A percentile compares a stretch with the other conserved stretches of the same genome.
phyloP scores from a whole-genome alignment of 2,797 vertebrate genomes.

The Poecilia picta region DNA sequence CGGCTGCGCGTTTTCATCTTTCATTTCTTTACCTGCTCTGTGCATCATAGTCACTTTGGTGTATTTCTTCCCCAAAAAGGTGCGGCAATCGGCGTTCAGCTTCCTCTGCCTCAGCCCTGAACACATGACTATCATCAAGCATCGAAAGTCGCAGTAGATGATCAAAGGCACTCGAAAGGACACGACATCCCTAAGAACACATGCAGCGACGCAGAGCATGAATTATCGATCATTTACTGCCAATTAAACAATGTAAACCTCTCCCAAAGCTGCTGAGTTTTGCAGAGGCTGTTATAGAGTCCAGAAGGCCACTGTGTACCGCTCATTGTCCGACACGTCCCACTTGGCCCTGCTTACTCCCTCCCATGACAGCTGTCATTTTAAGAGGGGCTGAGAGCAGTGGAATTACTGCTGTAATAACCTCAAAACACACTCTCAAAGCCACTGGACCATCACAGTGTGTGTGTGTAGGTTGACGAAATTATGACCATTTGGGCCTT shows the following conservation, averaged over 20 bases:
- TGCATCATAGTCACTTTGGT: conserved; percentile 80
- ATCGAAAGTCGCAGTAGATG: conserved; percentile 16
- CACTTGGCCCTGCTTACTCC: conserved; percentile 42
- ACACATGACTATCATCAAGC: conserved; percentile 19
- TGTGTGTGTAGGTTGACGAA: conserved; percentile 30
- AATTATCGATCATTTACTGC: conserved; percentile 28
- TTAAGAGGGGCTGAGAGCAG: conserved; percentile 38
- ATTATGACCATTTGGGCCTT: conserved; percentile 50
- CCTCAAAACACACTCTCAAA: conserved; percentile 47
- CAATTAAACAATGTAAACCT: conserved; percentile 31
- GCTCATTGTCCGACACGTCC: conserved; percentile 39
- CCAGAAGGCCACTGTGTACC: conserved; percentile 35
- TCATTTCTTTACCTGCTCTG: conserved; percentile 67
- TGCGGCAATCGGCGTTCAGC: conserved; percentile 63
- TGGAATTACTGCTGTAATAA: conserved; percentile 64
- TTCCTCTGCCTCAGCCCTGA: conserved; percentile 75
- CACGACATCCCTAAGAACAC: not conserved
- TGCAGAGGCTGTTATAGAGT: conserved; percentile 40
- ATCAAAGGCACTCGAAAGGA: conserved; percentile 6
- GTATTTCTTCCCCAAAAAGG: conserved; percentile 76
- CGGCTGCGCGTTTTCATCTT: not conserved
- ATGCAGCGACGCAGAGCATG: conserved; percentile 22
- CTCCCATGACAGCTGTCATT: conserved; percentile 60
- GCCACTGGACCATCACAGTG: conserved; percentile 27
- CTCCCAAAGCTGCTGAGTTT: conserved; percentile 20